A percentile compares a stretch with the other conserved stretches of the same genome.
Conservation (phyloP, 1,140 invertebrate species). For the Luehdorfia chinensis region DNA sequence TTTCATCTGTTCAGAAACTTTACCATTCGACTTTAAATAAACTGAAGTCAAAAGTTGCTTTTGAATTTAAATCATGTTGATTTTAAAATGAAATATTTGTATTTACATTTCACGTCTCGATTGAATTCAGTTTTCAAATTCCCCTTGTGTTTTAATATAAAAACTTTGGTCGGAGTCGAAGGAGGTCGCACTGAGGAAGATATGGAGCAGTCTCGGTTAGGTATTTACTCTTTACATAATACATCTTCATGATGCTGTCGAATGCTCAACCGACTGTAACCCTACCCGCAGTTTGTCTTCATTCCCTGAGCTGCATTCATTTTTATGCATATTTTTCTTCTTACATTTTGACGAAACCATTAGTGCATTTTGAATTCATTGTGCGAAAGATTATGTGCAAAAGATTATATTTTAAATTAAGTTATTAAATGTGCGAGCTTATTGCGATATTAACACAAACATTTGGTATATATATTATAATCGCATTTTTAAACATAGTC, state of each 20-base stretch:
- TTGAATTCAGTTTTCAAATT: no score
- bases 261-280: slow-evolving; percentile 30
- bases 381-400: neutral
- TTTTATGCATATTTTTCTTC: slow-evolving; percentile 19
- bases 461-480: no score
- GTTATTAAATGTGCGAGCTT: no score
- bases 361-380: neutral
- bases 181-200: neutral
- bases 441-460: no score
- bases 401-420: slow-evolving; percentile 1
- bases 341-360: slow-evolving; percentile 5
- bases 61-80: no score
- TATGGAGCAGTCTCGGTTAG: slow-evolving; percentile 8
- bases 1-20: no score
- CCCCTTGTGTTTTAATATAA: no score
- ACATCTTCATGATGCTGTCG: slow-evolving; percentile 38
- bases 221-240: slow-evolving; percentile 39
- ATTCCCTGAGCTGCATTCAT: slow-evolving; percentile 28
- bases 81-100: no score
- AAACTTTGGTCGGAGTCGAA: slow-evolving; percentile 17
- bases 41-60: no score
- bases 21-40: no score
- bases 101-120: no score
- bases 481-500: no score
- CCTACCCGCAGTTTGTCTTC: slow-evolving; percentile 31